Conservation (phyloP, 2,888 invertebrate genomes). For the Sceliomorpha sp. region DNA sequence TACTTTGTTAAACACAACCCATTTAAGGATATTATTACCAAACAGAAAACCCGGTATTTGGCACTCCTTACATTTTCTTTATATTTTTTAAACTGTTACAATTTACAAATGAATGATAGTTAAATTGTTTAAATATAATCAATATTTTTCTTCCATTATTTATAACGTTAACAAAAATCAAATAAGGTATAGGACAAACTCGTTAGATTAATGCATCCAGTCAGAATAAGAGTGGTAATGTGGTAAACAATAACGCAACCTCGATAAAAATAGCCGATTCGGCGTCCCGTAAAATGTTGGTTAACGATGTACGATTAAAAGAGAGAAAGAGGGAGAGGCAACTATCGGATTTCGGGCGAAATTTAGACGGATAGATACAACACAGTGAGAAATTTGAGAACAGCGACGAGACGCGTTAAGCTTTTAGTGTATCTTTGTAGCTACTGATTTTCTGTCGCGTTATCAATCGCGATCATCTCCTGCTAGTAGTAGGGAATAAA, state of each 20-base stretch:
- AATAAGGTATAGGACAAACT: slow-evolving; percentile 2
- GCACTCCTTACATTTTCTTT: too few relatives aligned
- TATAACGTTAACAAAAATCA: too few relatives aligned
- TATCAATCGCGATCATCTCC: slow-evolving; percentile 57
- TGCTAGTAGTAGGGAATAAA: slow-evolving; percentile 47
- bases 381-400: slow-evolving; percentile 57
- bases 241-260: slow-evolving; percentile 23
- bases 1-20: too few relatives aligned
- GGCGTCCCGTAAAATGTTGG: slow-evolving; percentile 36
- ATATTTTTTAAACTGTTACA: too few relatives aligned
- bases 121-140: too few relatives aligned
- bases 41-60: too few relatives aligned
- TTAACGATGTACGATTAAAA: slow-evolving; percentile 15
- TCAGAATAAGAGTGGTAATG: slow-evolving; percentile 33
- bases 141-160: too few relatives aligned
- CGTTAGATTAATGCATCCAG: slow-evolving; percentile 32
- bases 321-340: too few relatives aligned
- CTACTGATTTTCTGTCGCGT: slow-evolving; percentile 55
- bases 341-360: slow-evolving; percentile 50
- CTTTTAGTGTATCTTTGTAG: slow-evolving; percentile 49
- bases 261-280: slow-evolving; percentile 40
- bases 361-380: slow-evolving; percentile 39
- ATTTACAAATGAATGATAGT: too few relatives aligned
- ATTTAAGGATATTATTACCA: too few relatives aligned
- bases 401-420: slow-evolving; percentile 54